Conservation (phyloP, 2,888 invertebrate genomes). For the Cerastis rubricosa region DNA sequence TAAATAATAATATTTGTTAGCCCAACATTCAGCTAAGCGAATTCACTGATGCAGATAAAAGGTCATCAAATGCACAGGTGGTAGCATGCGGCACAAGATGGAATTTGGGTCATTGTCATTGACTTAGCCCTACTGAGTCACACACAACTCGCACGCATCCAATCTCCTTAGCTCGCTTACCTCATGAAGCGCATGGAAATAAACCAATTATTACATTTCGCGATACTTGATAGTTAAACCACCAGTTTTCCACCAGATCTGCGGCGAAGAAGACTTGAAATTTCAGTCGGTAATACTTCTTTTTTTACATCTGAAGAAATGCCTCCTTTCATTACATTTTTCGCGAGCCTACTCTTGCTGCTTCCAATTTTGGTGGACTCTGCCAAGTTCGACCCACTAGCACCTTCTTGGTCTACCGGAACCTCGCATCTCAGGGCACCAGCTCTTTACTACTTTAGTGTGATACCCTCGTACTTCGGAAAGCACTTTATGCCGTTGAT, state of each 20-base stretch:
- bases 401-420: not conserved
- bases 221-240: not conserved
- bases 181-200: too few species aligned
- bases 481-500: too few species aligned
- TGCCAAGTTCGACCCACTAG: not conserved
- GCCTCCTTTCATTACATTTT: not conserved
- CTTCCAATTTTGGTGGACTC: not conserved
- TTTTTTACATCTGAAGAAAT: too few species aligned
- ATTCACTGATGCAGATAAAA: not conserved
- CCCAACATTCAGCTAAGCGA: not conserved
- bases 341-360: not conserved
- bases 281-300: too few species aligned
- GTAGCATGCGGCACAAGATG: not conserved
- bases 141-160: not conserved
- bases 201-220: not conserved
- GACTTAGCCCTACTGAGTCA: not conserved
- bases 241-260: not conserved
- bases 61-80: not conserved
- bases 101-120: not conserved
- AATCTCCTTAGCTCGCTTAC: not conserved
- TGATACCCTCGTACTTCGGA: not conserved
- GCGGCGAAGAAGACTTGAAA: too few species aligned
- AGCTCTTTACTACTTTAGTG: not conserved
- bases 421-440: not conserved
- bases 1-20: not conserved